Evolutionary conservation across 2,113 vertebrate species (phyloP), one percentile per base, ranked within the genome.

Genomic region (Melanocharis versteri): DNA sequence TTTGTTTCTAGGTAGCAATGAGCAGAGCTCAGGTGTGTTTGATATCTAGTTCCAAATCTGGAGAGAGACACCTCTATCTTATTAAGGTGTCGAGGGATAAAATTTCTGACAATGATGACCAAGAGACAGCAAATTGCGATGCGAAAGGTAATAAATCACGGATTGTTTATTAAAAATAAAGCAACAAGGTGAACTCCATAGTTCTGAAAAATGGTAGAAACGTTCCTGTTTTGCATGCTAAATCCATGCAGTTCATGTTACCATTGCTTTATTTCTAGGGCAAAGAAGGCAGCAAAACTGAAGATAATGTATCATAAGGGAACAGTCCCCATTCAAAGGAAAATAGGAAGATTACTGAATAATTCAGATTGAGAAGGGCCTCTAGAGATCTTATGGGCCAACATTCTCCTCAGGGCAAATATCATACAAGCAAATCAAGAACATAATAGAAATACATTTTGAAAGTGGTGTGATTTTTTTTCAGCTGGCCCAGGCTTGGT

Each of bases 21-120:
- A 99, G 98, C 95, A 98, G 99, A 94, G 99, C 99, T 39, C 98
- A 99, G 61, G 99, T 99, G 95, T 99, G 98, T 94, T 97, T 99
- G 93, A 98, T 99, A 87, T 98, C 99, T 31, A 98, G 98, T 30
- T 98, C 85, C 54, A 97, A 98, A 89, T 99, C 98, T 15, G 99
- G 98, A 51, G 97, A 98, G 94, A 98, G 91, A 69, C 99, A 99
- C 94, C 98, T 99, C 72, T 98, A 98, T 88, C 98, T 99, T 65
- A 92, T 99, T 79, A 99, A 99, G 97, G 98, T 98, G 56, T 98
- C 98, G 3, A 97, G 98, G 82, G 98, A 98, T 94, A 97, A 98
- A 96, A 97, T 98, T 84, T 98, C 98, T 7, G 99, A 99, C 87
- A 99, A 97, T 21, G 98, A 97, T 19, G 99, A 99, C 96, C 99